Base-by-base conservation (phyloP, 2,113 vertebrate species). In the Otocyon megalotis region DNA sequence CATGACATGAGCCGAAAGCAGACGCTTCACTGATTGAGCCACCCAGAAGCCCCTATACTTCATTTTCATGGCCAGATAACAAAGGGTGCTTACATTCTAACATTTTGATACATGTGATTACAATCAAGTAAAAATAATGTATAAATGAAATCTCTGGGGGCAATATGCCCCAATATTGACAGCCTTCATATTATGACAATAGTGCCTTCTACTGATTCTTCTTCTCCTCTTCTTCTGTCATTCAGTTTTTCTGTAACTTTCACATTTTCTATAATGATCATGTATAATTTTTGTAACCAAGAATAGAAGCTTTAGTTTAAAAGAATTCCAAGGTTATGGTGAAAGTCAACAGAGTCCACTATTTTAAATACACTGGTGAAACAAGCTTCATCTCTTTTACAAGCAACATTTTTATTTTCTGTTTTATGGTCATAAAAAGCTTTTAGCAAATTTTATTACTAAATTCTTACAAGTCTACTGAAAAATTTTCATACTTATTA, bases 211-310 rank as follows among this genome's bases (percentile, higher is more conserved):
- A 37, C 10, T 20, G 19, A 84, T 84, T 84, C 15, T 37, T 88
- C 13, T 50, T 10, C 19, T 58, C 24, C 76, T 77, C 60, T 2
- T 79, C 54, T 85, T 71, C 43, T 84, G 72, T 80, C 53, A 74
- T 65, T 86, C 53, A 82, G 22, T 30, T 80, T 86, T 96, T 85
- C 54, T 85, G 20, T n/a, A 80, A 80, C 53, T 90, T 86, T n/a
- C 26, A 62, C 24, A 17, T 86, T 63, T 88, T 79, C 32, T 80
- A 2, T 86, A 86, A 65, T 80, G 9, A 93, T 62, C 28, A 62
- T 48, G n/a, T 56, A n/a, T 72, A 74, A 79, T 16, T 58, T 88
- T 63, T 83, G 9, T 86, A 85, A 37, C 32, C 6, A 50, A 86
- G 67, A 76, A 35, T 48, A 72, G 48, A 48, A 60, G 4, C 20